Conservation (phyloP, 1,140 invertebrate species). For the Drosophila bocki region DNA sequence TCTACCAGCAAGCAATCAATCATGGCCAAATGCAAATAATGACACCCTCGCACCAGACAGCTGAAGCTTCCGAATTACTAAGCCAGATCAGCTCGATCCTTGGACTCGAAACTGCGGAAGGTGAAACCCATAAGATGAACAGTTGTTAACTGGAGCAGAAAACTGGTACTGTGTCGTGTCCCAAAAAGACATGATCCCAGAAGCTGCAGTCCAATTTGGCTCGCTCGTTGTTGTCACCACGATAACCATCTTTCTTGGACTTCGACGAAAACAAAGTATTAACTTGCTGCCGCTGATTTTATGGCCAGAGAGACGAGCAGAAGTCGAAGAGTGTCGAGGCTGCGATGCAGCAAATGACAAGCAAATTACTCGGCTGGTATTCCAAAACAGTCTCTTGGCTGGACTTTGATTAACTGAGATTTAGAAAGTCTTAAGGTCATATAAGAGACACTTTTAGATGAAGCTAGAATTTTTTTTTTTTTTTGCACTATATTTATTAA, state of each 20-base stretch:
- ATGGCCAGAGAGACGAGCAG: conserved; percentile 1
- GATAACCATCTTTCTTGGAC: conserved; percentile 66
- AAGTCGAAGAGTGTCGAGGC: conserved; percentile 35
- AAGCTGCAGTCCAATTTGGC: conserved; percentile 65
- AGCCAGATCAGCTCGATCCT: conserved; percentile 35
- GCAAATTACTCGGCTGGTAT: conserved; percentile 51
- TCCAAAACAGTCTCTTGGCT: neutral
- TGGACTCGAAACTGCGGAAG: conserved; percentile 36
- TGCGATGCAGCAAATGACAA: conserved; percentile 71
- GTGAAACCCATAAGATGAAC: conserved; percentile 44
- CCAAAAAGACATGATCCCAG: conserved; percentile 64
- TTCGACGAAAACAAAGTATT: conserved; percentile 55
- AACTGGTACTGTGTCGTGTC: conserved; percentile 28
- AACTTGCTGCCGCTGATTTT: conserved; percentile 48
- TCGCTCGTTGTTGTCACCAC: conserved; percentile 64
- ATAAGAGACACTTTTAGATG: neutral
- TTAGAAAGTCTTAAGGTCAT: neutral
- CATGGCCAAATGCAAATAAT: conserved; percentile 51
- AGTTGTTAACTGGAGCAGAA: conserved; percentile 69
- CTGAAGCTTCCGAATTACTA: conserved; percentile 61
- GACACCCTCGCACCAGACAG: conserved; percentile 49
- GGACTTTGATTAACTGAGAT: neutral
- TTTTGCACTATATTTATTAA: too few relatives aligned
- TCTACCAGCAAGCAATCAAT: conserved; percentile 52
- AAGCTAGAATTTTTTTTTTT: too few relatives aligned